These are phyloP conservation scores for Prostheceraeus crozeri DNA, from an alignment of 2,888 invertebrate genomes.

Conservation along the genomic window DNA sequence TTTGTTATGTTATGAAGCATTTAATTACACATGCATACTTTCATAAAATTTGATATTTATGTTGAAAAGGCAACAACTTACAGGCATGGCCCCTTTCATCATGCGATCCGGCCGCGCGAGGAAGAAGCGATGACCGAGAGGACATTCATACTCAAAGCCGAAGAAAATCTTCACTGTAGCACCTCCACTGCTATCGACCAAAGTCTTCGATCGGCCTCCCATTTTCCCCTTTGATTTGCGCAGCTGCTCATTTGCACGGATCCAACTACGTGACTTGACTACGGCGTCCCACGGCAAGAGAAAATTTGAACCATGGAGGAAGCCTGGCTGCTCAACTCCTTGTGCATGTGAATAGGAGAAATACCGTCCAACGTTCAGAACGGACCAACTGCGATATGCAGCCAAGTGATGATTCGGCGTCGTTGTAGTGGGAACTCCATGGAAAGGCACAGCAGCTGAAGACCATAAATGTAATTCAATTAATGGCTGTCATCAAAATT, in stretches of 20 bases:
- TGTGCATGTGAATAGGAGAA: conserved; percentile 73
- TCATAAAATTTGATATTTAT: too few species aligned
- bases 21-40: too few species aligned
- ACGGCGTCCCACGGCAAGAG: conserved; percentile 85
- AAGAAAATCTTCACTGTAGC: conserved; percentile 59
- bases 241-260: conserved; percentile 8
- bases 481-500: too few species aligned
- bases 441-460: too few species aligned
- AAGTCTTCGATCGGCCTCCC: too few species aligned
- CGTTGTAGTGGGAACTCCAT: too few species aligned
- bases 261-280: conserved; percentile 59
- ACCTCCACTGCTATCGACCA: conserved; percentile 16
- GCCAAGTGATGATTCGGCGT: neutral
- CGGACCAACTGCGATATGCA: conserved; percentile 69
- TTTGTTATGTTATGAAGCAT: too few species aligned
- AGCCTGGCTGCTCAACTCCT: conserved; percentile 74
- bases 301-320: conserved; percentile 78
- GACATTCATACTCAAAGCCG: conserved; percentile 93
- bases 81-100: conserved; percentile 37
- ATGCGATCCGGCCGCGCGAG: conserved; percentile 69
- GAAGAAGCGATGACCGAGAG: conserved; percentile 91
- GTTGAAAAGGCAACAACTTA: too few species aligned
- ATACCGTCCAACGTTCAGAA: conserved; percentile 79
- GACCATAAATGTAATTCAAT: too few species aligned
- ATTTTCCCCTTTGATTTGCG: conserved; percentile 27